Evolutionary conservation across 2,888 invertebrate species (phyloP), one percentile per base, ranked within the genome.

Genomic region (Ischnus inquisitorius): DNA sequence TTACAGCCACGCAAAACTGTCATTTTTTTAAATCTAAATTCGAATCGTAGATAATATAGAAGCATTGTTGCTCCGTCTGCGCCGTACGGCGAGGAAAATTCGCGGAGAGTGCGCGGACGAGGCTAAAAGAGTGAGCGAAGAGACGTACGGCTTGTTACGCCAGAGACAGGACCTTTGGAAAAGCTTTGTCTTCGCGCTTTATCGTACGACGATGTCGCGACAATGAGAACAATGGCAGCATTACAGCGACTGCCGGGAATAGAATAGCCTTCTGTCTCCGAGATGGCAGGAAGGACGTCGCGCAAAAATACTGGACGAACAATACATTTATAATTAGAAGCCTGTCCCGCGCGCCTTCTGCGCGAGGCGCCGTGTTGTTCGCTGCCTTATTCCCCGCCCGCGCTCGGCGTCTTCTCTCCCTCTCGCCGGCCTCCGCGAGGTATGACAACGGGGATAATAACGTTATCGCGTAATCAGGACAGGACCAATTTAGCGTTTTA

Each of bases 161-260:
- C 65, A 83, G 86, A 89, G 89, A 82, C 88, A 89, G 88, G 88
- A 90, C 88, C 89, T 90, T 88, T 79, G 85, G 83, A 75, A 81
- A 72, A 79, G 87, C 87, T 88, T 91, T 91, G 91, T 91, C 90
- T 90, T 90, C 80, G 88, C 90, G 90, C 90, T 91, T 91, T 91
- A 90, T 91, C 91, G 90, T 89, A 90, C 89, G 88, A 91, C 90
- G 91, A 91, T 91, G 91, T 91, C 89, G 87, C 89, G 87, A 91
- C 91, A 91, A 90, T 91, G 88, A 85, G 87, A 88, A 91, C 91
- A 91, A 91, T 90, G 85, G 82, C 87, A 81, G 89, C 89, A 90
- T 91, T 90, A 90, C 91, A 88, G 87, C 89, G 89, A 88, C 90
- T 88, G 88, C 88, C 88, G 88, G 88, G 86, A 83, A 85, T 86